A percentile compares a stretch with the other conserved stretches of the same genome.
Conservation (phyloP, 2,113 vertebrate species). For the Odocoileus hemionus region DNA sequence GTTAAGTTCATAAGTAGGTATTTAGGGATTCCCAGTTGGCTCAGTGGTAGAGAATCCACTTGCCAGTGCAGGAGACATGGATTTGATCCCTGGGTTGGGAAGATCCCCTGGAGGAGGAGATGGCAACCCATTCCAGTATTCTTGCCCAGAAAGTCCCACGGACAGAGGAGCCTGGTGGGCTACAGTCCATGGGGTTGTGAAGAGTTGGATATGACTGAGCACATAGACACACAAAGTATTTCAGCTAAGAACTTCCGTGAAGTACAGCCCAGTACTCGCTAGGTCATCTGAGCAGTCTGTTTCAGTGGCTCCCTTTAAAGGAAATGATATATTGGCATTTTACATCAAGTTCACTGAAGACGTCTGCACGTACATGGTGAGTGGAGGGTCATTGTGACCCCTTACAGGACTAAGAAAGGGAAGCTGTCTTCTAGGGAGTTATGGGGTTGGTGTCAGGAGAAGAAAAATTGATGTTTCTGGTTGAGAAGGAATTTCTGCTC, state of each 20-base stretch:
- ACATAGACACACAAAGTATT: neutral
- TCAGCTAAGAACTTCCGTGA: neutral
- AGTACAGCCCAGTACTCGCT: neutral
- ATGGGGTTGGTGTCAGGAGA: neutral
- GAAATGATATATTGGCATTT: neutral
- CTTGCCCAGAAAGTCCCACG: neutral
- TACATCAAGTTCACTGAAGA: neutral
- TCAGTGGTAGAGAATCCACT: neutral
- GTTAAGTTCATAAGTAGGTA: neutral
- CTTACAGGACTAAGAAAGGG: neutral
- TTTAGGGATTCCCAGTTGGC: neutral
- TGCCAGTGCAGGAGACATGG: neutral
- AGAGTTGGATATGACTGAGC: neutral
- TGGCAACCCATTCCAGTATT: neutral
- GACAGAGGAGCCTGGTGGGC: neutral
- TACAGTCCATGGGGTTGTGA: neutral
- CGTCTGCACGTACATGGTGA: accelerated
- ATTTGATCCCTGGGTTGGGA: neutral
- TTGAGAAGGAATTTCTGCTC: neutral
- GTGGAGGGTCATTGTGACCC: neutral
- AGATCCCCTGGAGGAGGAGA: neutral
- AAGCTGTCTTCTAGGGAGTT: neutral
- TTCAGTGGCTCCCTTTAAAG: neutral
- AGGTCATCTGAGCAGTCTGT: neutral
- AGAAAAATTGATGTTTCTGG: neutral